These are phyloP conservation scores for Lasioglossum lativentre DNA, from an alignment of 2,888 invertebrate genomes.

Conservation along the genomic window DNA sequence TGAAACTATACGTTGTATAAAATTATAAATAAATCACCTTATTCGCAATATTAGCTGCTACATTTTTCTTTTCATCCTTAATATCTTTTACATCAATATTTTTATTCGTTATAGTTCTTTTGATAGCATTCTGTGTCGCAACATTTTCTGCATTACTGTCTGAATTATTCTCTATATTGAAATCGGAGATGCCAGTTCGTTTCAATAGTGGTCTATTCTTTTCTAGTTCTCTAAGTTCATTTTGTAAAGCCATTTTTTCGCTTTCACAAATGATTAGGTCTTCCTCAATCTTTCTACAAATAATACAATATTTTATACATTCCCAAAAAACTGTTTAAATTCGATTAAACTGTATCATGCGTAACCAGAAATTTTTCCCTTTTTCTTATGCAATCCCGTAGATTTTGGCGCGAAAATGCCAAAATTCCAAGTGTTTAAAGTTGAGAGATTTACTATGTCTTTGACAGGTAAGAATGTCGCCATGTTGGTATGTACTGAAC, in stretches of 20 bases:
- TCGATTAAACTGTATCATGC: too few relatives aligned
- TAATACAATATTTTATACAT: not conserved
- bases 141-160: not conserved
- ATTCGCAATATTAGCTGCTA: not conserved
- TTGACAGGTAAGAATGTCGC: too few relatives aligned
- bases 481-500: too few relatives aligned
- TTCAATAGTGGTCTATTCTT: not conserved
- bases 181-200: not conserved
- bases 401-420: too few relatives aligned
- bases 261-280: slow-evolving; percentile 40
- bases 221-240: slow-evolving; percentile 23
- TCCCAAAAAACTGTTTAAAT: not conserved
- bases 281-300: slow-evolving; percentile 55
- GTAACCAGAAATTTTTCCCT: too few relatives aligned
- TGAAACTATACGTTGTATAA: not conserved
- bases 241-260: slow-evolving; percentile 46
- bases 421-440: too few relatives aligned
- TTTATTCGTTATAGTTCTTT: not conserved
- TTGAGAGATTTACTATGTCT: too few relatives aligned
- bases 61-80: slow-evolving; percentile 9
- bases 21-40: slow-evolving; percentile 15
- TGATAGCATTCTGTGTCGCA: not conserved
- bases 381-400: too few relatives aligned
- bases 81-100: not conserved
- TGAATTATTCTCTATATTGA: not conserved